Conservation (phyloP, 1,140 invertebrate species). For the Drosophila teissieri region DNA sequence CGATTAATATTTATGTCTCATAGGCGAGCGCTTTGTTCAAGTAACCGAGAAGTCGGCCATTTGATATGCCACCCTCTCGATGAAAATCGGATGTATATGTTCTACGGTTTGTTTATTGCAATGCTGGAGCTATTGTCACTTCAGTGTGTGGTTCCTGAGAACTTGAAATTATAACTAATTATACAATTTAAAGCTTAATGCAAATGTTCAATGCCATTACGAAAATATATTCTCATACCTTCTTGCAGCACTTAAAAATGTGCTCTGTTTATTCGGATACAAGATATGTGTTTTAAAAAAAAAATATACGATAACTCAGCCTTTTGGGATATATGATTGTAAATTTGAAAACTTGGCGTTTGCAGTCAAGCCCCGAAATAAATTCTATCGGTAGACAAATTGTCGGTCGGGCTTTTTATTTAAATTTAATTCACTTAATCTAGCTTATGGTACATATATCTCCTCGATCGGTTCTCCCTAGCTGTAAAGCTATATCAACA, state of each 20-base stretch:
- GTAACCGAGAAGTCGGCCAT: constrained; percentile 20
- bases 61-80: constrained; percentile 13
- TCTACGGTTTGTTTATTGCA: background rate
- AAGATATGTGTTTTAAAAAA: too few relatives aligned
- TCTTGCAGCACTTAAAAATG: too few relatives aligned
- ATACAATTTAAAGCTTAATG: background rate
- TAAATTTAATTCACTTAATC: constrained; percentile 15
- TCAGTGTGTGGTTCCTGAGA: background rate
- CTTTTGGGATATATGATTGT: too few relatives aligned
- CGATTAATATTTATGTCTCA: constrained; percentile 41
- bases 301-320: too few relatives aligned
- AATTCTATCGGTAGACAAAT: background rate
- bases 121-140: background rate
- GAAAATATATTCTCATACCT: too few relatives aligned
- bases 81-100: constrained; percentile 4
- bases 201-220: too few relatives aligned
- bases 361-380: background rate
- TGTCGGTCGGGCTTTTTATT: constrained; percentile 15
- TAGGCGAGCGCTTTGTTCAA: constrained; percentile 16
- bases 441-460: constrained; percentile 13
- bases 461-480: constrained; percentile 2
- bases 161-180: background rate
- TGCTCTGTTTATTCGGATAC: too few relatives aligned
- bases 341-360: too few relatives aligned
- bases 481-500: background rate